Conservation (phyloP, 2,113 vertebrate genomes). For the Himantopus leucocephalus region DNA sequence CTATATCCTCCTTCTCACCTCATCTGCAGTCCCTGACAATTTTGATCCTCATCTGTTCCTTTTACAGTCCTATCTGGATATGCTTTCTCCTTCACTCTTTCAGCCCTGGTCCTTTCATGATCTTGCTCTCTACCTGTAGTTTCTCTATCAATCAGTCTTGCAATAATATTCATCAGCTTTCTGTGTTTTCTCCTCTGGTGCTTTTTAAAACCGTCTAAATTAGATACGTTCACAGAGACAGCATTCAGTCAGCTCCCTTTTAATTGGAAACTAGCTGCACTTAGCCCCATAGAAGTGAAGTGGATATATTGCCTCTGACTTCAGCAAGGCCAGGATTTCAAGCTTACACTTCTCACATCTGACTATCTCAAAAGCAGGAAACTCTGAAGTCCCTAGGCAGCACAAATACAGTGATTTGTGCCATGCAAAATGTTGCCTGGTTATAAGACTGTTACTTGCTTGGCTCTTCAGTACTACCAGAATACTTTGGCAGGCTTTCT, state of each 20-base stretch:
- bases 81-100: background rate
- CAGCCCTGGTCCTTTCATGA: background rate
- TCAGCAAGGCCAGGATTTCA: background rate
- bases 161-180: background rate
- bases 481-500: constrained; percentile 42
- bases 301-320: background rate
- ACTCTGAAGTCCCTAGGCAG: background rate
- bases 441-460: background rate
- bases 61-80: background rate
- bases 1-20: background rate
- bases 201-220: background rate
- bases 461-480: constrained; percentile 9
- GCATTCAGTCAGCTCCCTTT: background rate
- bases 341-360: background rate
- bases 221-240: background rate
- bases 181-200: background rate
- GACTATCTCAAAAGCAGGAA: constrained; percentile 8
- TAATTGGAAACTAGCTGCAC: background rate
- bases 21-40: background rate
- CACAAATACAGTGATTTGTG: background rate
- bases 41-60: background rate
- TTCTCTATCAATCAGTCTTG: background rate
- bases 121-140: background rate
- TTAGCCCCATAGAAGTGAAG: background rate
- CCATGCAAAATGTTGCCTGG: background rate